Percentiles rank a stretch among this genome's conserved stretches.
These are phyloP conservation scores for Lepus townsendii DNA, from an alignment of 2,797 vertebrate genomes.

Conservation along the genomic window DNA sequence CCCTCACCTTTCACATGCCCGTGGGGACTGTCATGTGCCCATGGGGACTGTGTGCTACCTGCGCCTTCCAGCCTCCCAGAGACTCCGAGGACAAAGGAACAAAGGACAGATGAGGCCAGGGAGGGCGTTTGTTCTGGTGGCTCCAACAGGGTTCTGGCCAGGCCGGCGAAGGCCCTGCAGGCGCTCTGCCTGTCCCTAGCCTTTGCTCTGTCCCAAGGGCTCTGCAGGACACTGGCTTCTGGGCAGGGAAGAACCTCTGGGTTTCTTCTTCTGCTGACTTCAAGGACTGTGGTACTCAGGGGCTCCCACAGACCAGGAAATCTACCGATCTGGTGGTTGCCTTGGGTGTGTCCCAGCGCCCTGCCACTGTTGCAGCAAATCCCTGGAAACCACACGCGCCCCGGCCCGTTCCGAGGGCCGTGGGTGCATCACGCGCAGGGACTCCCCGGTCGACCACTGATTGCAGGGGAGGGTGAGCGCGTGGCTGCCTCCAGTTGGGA, in stretches of 20 bases:
- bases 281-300: conserved; percentile 74
- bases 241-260: conserved; percentile 5
- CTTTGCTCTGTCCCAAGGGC: neutral
- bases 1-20: too few relatives aligned
- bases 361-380: conserved; percentile 73
- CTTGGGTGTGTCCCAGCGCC: conserved; percentile 69
- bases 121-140: neutral
- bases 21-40: too few relatives aligned
- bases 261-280: conserved; percentile 76
- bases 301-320: conserved; percentile 77
- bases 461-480: neutral
- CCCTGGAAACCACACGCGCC: neutral
- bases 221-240: neutral
- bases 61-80: neutral
- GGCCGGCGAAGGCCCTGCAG: neutral
- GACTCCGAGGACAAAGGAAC: neutral
- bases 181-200: neutral
- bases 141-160: fast-evolving
- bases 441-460: fast-evolving
- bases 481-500: neutral
- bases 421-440: fast-evolving
- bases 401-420: fast-evolving
- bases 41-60: fast-evolving
- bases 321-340: conserved; percentile 61
- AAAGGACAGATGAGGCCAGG: neutral